Percentiles rank a stretch among this genome's conserved stretches.
Evolutionary conservation across 2,888 invertebrate genomes (phyloP).

Genomic region (Athetis lepigone): DNA sequence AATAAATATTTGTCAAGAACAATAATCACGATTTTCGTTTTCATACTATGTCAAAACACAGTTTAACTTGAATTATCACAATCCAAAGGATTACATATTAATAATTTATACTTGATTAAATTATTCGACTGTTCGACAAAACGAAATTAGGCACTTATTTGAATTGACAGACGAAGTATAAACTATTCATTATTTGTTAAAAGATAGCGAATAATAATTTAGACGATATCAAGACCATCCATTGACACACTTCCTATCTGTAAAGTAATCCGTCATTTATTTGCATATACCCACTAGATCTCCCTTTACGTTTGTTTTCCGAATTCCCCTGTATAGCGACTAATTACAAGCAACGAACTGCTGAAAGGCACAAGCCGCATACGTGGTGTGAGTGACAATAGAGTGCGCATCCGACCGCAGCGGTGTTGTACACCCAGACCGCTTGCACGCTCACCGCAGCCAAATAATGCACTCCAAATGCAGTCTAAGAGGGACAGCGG

Average conservation of each 20-base stretch:
- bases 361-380: not conserved
- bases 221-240: no score
- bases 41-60: not conserved
- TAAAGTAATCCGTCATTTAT: no score
- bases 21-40: not conserved
- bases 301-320: slow-evolving; percentile 2
- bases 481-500: not conserved
- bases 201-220: no score
- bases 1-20: no score
- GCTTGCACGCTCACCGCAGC: not conserved
- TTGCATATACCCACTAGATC: no score
- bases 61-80: no score
- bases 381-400: not conserved
- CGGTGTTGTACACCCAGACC: not conserved
- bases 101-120: not conserved
- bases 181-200: no score
- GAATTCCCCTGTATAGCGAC: not conserved
- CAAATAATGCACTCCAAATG: not conserved
- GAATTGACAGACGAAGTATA: no score
- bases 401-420: not conserved
- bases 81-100: slow-evolving; percentile 6
- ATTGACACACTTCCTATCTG: no score
- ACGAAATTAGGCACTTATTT: no score
- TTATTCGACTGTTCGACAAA: no score
- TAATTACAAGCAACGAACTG: not conserved